Base-by-base conservation (phyloP, 2,113 vertebrate species). In the Neodontobutis hainanensis region DNA sequence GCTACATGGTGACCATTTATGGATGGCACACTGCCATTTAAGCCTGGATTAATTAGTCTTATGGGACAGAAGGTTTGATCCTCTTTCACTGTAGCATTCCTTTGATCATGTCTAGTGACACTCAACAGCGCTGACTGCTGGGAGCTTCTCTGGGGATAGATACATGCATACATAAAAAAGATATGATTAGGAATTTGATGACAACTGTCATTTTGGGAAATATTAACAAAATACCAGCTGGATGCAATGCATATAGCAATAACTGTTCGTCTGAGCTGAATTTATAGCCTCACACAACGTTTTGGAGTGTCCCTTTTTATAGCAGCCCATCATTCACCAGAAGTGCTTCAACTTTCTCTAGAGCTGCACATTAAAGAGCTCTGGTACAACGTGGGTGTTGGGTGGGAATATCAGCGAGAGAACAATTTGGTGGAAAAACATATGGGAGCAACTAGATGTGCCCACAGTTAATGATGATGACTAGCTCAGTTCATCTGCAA, bases 381-480 rank as follows among this genome's bases (percentile, higher is more conserved):
- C 51, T 46, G 70, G 51, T 71, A n/a, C 47, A 42, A 35, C 60
- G 82, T 72, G 77, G 62, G 58, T 1, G 27, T 35, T 47, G 53
- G 58, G 52, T 34, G 64, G 61, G 69, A 73, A 74, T 62, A 44
- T 61, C 48, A 3, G 67, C 3, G 42, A 63, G 68, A 65, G 36
- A 50, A 61, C 63, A 59, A 81, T 83, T 83, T 70, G 47, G 56
- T 76, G 66, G 48, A 40, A 83, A 55, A 85, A 86, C 80, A 82
- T 73, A 55, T 81, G 84, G 81, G 61, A 85, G 47, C 72, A 77
- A 84, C 84, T 84, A 77, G 38, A 59, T 77, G 73, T 73, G 59
- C 42, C 72, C 73, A 61, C 43, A 73, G 51, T 79, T 77, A 67
- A 76, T 46, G 46, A 56, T 66, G 64, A 46, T 38, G 63, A 70